A percentile compares a stretch with the other conserved stretches of the same genome.
phyloP scores from a whole-genome alignment of 35 echinoderm and acorn worm genomes.

The Apostichopus californicus region DNA sequence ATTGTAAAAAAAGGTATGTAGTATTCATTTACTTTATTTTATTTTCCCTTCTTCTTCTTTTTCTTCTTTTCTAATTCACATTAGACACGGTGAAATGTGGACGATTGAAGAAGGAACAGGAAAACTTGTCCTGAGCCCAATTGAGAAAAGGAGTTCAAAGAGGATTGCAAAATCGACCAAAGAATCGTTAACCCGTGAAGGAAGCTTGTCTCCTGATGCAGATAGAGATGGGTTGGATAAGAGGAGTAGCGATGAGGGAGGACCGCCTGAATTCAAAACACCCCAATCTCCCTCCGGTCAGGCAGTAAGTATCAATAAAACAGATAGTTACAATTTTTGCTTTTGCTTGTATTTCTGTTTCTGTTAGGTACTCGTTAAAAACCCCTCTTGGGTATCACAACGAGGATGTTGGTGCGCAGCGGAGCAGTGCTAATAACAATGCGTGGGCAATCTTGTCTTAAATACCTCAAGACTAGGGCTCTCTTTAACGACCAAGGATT shows the following conservation, averaged over 20 bases:
- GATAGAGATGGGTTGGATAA: not conserved
- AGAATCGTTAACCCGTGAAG: not conserved
- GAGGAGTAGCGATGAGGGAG: constrained; percentile 25
- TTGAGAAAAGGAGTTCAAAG: constrained; percentile 3
- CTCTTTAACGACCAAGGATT: no score
- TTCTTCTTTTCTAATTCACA: not conserved
- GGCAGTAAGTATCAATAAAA: not conserved
- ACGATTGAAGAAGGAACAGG: constrained; percentile 35
- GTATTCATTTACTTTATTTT: no score
- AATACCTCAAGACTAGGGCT: no score
- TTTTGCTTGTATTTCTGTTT: no score
- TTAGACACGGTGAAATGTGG: constrained; percentile 7
- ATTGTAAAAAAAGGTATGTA: no score
- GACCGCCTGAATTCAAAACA: constrained; percentile 22
- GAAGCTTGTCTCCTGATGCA: not conserved
- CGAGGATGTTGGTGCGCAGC: no score
- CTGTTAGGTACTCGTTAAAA: no score
- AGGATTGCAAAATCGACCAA: not conserved
- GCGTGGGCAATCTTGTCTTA: no score
- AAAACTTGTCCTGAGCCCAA: constrained; percentile 13
- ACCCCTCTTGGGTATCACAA: no score
- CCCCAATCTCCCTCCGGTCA: constrained; percentile 46
- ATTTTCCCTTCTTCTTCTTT: no score
- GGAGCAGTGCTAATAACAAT: no score
- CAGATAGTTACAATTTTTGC: no score